A percentile compares a stretch with the other conserved stretches of the same genome.
phyloP scores from a whole-genome alignment of 2,888 invertebrate species.

The Acanthoscelides obtectus region DNA sequence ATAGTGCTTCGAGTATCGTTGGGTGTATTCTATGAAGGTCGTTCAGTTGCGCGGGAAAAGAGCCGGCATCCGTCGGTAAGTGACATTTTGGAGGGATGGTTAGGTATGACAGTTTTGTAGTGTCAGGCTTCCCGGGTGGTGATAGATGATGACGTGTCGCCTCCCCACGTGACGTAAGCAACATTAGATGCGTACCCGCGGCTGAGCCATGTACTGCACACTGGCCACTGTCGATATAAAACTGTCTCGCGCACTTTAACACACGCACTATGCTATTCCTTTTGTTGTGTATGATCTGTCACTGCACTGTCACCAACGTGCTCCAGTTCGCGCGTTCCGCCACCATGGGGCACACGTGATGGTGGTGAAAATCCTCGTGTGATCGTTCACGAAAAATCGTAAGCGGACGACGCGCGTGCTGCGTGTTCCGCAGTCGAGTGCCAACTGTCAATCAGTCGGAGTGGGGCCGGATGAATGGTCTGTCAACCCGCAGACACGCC shows the following conservation, averaged over 20 bases:
- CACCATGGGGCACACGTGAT: constrained; percentile 1
- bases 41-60: neutral
- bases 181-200: constrained; percentile 63
- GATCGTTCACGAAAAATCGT: neutral
- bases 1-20: neutral
- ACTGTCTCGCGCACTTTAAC: constrained; percentile 14
- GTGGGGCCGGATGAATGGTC: constrained; percentile 51
- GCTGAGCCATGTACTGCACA: constrained; percentile 80
- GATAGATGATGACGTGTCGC: neutral
- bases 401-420: constrained; percentile 39
- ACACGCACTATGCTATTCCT: constrained; percentile 7
- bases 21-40: neutral
- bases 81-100: neutral
- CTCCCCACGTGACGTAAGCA: neutral
- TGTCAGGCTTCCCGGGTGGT: neutral
- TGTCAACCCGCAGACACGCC: constrained; percentile 44
- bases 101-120: neutral
- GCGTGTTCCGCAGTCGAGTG: constrained; percentile 62
- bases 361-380: neutral
- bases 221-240: constrained; percentile 52
- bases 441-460: constrained; percentile 62
- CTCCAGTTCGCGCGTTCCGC: neutral
- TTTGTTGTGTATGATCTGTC: constrained; percentile 16
- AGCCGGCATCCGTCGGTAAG: neutral
- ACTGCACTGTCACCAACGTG: constrained; percentile 30